Evolutionary conservation across 2,888 invertebrate species (phyloP).

Genomic region (Ganaspis brasiliensis): DNA sequence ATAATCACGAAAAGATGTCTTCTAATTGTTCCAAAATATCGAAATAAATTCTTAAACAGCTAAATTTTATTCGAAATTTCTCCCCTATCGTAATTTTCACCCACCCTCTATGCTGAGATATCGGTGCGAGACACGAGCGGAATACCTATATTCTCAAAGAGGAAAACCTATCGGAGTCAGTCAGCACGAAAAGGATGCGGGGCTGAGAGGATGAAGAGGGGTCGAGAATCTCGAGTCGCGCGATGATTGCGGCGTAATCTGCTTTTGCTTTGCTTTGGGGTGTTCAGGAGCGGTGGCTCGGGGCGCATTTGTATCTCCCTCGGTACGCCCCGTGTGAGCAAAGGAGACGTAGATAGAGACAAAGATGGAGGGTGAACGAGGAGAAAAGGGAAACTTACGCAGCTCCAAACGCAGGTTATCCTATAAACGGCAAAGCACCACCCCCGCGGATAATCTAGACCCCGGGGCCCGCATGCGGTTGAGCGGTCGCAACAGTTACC

Average conservation of each 20-base stretch:
- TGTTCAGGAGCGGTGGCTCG: constrained; percentile 62
- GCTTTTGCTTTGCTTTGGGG: constrained; percentile 74
- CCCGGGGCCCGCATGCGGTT: constrained; percentile 78
- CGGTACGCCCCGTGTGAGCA: constrained; percentile 37
- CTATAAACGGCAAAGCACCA: constrained; percentile 74
- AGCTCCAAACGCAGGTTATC: constrained; percentile 70
- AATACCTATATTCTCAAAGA: constrained; percentile 22
- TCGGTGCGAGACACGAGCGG: neutral
- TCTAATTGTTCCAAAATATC: too few species aligned
- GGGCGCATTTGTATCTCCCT: constrained; percentile 61
- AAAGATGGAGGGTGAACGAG: constrained; percentile 16
- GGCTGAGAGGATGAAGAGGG: constrained; percentile 10
- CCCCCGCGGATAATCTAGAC: constrained; percentile 77
- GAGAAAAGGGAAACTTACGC: constrained; percentile 38
- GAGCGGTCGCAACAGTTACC: constrained; percentile 79
- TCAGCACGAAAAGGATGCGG: neutral
- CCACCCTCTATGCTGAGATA: constrained; percentile 10
- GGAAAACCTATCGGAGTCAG: constrained; percentile 23
- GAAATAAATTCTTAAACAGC: too few species aligned
- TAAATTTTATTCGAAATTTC: neutral
- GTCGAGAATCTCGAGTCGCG: constrained; percentile 62
- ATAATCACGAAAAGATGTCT: too few species aligned
- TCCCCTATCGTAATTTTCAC: constrained; percentile 6
- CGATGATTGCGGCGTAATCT: constrained; percentile 79
- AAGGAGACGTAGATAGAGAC: constrained; percentile 51